phyloP scores from a whole-genome alignment of 2,888 invertebrate genomes.

The Galerucella nymphaeae region DNA sequence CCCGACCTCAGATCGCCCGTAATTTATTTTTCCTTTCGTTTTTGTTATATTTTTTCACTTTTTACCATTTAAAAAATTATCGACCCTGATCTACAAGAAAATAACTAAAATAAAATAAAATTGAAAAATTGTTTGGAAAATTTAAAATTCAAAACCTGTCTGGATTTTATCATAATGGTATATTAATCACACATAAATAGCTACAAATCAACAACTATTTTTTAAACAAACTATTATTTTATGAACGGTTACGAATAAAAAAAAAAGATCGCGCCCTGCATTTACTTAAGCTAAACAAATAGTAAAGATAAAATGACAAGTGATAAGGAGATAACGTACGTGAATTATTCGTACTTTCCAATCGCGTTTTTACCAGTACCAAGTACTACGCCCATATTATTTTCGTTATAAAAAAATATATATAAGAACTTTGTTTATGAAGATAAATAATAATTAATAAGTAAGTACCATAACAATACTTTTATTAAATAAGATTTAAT shows the following conservation, averaged over 20 bases:
- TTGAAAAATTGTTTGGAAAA: no score
- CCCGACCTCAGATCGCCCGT: no score
- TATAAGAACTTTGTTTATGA: background rate
- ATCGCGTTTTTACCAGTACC: background rate
- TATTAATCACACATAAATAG: background rate
- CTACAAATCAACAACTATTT: background rate
- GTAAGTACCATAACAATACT: slow-evolving; percentile 3
- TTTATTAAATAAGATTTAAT: background rate
- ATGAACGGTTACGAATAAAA: background rate
- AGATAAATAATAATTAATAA: background rate
- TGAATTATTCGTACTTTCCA: slow-evolving; percentile 1
- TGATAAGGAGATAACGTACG: slow-evolving; percentile 4
- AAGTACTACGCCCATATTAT: slow-evolving; percentile 5
- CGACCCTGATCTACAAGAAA: no score
- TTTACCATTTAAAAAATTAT: no score
- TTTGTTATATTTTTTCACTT: no score
- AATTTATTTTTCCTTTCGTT: no score
- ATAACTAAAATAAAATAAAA: no score
- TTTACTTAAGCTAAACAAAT: slow-evolving; percentile 14
- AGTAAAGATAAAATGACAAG: slow-evolving; percentile 10
- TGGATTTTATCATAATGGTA: background rate
- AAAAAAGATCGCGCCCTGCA: background rate
- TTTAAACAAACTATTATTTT: background rate
- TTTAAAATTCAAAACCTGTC: background rate
- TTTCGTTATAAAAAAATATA: background rate